phyloP scores from a whole-genome alignment of 2,113 vertebrate species.

The Catharus fuscescens region DNA sequence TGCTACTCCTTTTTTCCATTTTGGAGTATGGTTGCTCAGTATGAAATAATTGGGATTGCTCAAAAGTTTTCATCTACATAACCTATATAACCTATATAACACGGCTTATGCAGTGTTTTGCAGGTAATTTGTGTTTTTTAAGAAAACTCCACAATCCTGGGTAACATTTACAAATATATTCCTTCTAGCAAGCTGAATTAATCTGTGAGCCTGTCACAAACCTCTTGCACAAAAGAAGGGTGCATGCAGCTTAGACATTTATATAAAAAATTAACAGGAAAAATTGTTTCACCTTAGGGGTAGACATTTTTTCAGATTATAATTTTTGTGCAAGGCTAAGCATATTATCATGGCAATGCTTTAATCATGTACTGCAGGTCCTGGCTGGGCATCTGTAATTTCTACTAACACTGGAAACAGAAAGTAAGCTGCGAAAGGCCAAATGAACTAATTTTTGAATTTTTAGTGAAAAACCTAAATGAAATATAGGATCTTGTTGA shows the following conservation, averaged over 20 bases:
- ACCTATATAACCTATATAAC: neutral
- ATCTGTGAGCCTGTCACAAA: neutral
- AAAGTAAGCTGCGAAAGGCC: neutral
- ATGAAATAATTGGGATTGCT: neutral
- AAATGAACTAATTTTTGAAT: neutral
- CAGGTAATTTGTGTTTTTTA: neutral
- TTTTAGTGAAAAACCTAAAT: neutral
- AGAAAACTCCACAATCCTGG: neutral
- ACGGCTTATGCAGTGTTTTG: neutral
- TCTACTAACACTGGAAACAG: neutral
- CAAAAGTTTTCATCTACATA: neutral
- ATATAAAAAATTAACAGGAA: neutral
- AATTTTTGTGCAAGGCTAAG: neutral
- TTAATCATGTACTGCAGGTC: neutral
- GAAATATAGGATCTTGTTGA: neutral
- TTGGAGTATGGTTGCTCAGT: neutral
- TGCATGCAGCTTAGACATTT: neutral
- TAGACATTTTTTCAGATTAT: neutral
- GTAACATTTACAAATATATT: neutral
- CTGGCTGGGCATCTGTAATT: neutral
- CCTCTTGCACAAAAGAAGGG: neutral
- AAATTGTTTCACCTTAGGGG: neutral
- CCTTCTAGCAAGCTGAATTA: neutral
- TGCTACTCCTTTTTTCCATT: neutral
- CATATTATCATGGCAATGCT: neutral